Evolutionary conservation across 2,113 vertebrate species (phyloP).

Genomic region (Heteronetta atricapilla): DNA sequence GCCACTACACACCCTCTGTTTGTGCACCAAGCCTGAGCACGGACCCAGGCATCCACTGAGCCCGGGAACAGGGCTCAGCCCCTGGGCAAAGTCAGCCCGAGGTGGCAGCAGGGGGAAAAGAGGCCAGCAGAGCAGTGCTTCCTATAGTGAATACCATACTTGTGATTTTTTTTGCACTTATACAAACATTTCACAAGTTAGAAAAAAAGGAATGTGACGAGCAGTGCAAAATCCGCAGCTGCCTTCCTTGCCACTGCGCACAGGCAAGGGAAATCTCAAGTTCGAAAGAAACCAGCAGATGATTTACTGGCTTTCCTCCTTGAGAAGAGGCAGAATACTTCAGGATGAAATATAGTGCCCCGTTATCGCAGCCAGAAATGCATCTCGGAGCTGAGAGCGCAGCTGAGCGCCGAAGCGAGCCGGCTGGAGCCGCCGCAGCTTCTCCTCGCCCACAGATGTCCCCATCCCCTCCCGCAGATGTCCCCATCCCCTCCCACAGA

Average conservation of each 20-base stretch:
- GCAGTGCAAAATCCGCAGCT: background rate
- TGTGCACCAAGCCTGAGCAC: constrained; percentile 57
- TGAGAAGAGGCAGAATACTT: background rate
- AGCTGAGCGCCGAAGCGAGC: background rate
- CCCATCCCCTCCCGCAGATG: background rate
- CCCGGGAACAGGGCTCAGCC: constrained; percentile 38
- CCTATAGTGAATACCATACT: background rate
- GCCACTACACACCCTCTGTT: background rate
- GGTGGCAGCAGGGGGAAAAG: background rate
- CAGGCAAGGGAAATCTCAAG: background rate
- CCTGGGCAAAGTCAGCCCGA: too few relatives aligned
- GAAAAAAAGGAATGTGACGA: background rate
- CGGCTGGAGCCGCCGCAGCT: background rate
- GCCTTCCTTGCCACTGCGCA: background rate
- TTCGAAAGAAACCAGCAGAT: background rate
- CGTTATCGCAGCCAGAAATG: background rate
- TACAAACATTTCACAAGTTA: background rate
- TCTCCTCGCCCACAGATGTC: background rate
- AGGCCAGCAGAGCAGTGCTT: background rate
- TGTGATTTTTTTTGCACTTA: background rate
- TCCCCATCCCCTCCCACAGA: background rate
- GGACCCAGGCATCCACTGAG: constrained; percentile 55
- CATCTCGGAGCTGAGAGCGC: background rate
- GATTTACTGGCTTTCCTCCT: background rate
- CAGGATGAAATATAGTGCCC: background rate